Evolutionary conservation across 2,797 vertebrate species (phyloP).

Genomic region (Pangasius sanitwongsei): DNA sequence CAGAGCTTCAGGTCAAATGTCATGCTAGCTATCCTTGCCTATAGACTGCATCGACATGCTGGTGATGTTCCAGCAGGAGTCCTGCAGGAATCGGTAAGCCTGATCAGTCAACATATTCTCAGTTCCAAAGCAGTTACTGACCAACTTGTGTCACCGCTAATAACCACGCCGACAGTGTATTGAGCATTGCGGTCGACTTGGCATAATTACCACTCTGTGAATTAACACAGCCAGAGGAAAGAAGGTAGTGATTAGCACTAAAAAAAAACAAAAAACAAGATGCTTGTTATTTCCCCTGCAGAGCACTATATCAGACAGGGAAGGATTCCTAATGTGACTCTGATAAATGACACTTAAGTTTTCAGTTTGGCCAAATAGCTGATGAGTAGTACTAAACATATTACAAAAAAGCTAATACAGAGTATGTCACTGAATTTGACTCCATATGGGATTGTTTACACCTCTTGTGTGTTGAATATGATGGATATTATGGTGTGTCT

Average conservation of each 20-base stretch:
- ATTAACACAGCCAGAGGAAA: slow-evolving; percentile 39
- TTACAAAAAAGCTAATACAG: background rate
- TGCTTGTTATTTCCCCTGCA: slow-evolving; percentile 30
- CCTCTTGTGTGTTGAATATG: background rate
- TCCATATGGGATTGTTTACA: background rate
- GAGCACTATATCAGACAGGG: slow-evolving; percentile 27
- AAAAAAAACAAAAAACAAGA: slow-evolving; percentile 12
- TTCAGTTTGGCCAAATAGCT: slow-evolving; percentile 21
- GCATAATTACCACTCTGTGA: slow-evolving; percentile 46
- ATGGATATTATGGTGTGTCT: background rate
- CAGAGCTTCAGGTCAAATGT: slow-evolving; percentile 16
- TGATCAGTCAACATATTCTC: slow-evolving; percentile 43
- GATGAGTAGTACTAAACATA: background rate
- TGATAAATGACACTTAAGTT: slow-evolving; percentile 50
- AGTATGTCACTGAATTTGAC: background rate
- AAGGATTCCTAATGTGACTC: slow-evolving; percentile 38
- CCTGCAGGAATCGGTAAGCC: slow-evolving; percentile 23
- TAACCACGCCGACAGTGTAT: slow-evolving; percentile 29
- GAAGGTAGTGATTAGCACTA: slow-evolving; percentile 31
- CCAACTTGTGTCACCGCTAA: slow-evolving; percentile 28
- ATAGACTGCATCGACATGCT: background rate
- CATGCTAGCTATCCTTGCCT: slow-evolving; percentile 4
- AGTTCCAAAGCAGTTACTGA: slow-evolving; percentile 34
- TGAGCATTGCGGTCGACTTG: slow-evolving; percentile 19
- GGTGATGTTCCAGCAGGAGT: background rate